Conservation (phyloP, 2,797 vertebrate genomes). For the Carduelis carduelis region DNA sequence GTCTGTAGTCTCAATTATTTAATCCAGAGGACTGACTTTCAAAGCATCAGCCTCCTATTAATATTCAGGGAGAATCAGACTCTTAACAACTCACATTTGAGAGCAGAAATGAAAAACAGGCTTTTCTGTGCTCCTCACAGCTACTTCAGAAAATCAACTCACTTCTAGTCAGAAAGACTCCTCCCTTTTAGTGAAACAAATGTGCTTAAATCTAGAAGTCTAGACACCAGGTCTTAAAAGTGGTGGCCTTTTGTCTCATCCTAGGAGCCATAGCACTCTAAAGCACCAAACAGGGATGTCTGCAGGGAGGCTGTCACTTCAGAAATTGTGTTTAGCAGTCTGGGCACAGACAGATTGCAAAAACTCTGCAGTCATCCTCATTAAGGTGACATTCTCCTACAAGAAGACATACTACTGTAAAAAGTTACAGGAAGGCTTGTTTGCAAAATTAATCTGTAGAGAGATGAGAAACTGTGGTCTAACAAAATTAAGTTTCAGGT, state of each 20-base stretch:
- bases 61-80: not conserved
- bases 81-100: not conserved
- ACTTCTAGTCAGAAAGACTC: not conserved
- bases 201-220: not conserved
- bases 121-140: not conserved
- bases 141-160: not conserved
- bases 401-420: not conserved
- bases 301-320: not conserved
- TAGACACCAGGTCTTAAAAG: not conserved
- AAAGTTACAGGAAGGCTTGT: not conserved
- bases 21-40: not conserved
- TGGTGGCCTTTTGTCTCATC: not conserved
- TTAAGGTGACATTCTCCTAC: not conserved
- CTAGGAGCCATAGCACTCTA: not conserved
- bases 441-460: not conserved
- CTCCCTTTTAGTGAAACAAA: not conserved
- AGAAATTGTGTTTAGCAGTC: not conserved
- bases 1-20: not conserved
- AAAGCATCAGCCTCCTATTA: not conserved
- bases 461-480: not conserved
- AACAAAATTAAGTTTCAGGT: not conserved
- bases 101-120: not conserved
- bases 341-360: not conserved
- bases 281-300: not conserved
- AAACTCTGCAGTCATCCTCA: not conserved